Base-by-base conservation (phyloP, 2,113 vertebrate genomes). In the Oreocharis arfaki region DNA sequence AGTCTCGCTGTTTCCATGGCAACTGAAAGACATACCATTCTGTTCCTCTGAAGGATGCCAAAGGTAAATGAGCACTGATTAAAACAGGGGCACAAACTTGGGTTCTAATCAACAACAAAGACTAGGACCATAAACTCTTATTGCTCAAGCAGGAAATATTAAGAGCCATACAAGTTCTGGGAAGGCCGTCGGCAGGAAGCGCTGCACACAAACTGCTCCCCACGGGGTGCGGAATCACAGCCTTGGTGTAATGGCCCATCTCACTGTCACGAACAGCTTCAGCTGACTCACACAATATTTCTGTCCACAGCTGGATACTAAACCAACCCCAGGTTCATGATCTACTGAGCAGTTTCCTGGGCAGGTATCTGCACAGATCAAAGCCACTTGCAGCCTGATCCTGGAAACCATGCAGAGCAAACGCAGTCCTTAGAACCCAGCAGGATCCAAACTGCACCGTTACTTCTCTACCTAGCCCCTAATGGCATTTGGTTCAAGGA, bases 1-100 rank as follows among this genome's bases (percentile, higher is more conserved):
- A 97, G 97, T 95, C 97, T 96, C 91, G 17, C 95, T 96, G 97
- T 98, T 98, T 98, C 98, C 97, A 98, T 96, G 91, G 97, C 92
- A 98, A 98, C 98, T 87, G 97, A 98, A 97, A 98, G 97, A 95
- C 97, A 97, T 97, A 97, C 98, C 97, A 97, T 97, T 98, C 98
- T 94, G 96, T 95, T 98, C 96, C 96, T 97, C 94, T 97, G 97
- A 98, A 97, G 96, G 97, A 97, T 98, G 98, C 97, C 98, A 98
- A 97, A 98, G 97, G 97, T 98, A 98, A 98, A 97, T 97, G 97
- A 98, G 97, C 94, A 84, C 70, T 95, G 96, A 97, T 98, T 96
- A 96, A 97, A 97, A 97, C 93, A 96, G 92, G 97, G 97, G 91
- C 91, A 92, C 87, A 97, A 95, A 95, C 94, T 91, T 96, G 94